phyloP scores from a whole-genome alignment of 2,113 vertebrate species.

The Cricetomys ansorgei region DNA sequence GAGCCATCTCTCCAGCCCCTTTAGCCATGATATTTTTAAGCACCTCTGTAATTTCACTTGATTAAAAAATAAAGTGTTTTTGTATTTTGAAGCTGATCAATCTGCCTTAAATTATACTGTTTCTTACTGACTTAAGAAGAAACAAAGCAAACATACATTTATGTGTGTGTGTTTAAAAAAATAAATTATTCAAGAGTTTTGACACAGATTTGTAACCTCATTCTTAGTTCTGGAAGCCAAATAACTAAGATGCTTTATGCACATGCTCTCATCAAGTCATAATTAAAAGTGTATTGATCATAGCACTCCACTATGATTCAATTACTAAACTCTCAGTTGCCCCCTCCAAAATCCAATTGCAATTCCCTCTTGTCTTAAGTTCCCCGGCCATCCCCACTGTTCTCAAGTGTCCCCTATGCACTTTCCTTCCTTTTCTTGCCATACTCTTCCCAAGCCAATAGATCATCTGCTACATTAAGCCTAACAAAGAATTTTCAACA shows the following conservation, averaged over 20 bases:
- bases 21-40: neutral
- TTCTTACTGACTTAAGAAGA: neutral
- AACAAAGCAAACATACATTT: neutral
- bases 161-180: neutral
- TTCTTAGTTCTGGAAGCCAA: neutral
- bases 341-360: neutral
- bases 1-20: neutral
- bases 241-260: neutral
- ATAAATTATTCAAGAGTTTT: neutral
- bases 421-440: neutral
- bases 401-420: neutral
- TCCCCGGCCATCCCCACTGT: neutral
- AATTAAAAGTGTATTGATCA: neutral
- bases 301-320: neutral
- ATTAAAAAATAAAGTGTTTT: constrained; percentile 5
- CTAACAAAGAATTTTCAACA: constrained; percentile 18
- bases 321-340: neutral
- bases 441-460: neutral
- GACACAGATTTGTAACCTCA: neutral
- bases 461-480: neutral
- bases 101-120: constrained; percentile 8
- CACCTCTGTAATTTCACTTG: neutral
- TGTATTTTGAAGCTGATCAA: constrained; percentile 6
- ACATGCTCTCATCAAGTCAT: constrained; percentile 9
- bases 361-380: neutral